Base-by-base conservation (phyloP, 2,797 vertebrate species). In the Ctenopoma kingsleyae region DNA sequence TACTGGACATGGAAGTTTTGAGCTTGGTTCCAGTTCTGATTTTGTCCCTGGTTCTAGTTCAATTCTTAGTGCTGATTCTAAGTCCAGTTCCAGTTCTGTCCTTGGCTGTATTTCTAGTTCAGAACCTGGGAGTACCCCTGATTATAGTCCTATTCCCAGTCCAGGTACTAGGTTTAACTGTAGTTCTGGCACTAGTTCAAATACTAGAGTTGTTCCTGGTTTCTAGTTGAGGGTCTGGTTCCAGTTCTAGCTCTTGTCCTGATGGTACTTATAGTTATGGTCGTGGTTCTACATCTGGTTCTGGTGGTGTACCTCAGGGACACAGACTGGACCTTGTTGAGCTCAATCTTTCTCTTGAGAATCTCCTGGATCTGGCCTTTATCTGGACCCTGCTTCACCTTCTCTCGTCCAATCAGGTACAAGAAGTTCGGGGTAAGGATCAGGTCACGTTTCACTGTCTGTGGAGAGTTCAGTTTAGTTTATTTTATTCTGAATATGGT, bases 381-480 rank as follows among this genome's bases (percentile, higher is more conserved):
- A 11, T 96, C 95, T 0, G 93, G 93, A 22, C 96, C 96, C 67
- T 96, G 95, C 76, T 95, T 96, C 67, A 96, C 92, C 81, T 96
- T 96, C 87, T 96, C 95, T 12, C 95, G 92, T 19, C 95, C 96
- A 82, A 96, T 94, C 91, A 96, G 76, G 82, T 96, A 96, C 41
- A 96, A 77, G 82, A 92, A 94, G 56, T 94, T 94, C 0, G 95
- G 87, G 4, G 94, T 95, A 71, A 96, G 86, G 80, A 96, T 87
- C 57, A 96, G 86, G 88, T 96, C 96, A 20, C 93, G 92, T 76
- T 96, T 96, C 58, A 94, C 92, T 0, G 87, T 84, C 94, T 95
- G 82, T 1, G 23, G 46, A 69, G 8, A 47, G 70, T 46, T 22
- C 32, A 30, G 40, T 73, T 54, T 4, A 52, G 16, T 8, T 27